Percentiles rank a stretch among this genome's conserved stretches.
Conservation (phyloP, 1,140 invertebrate genomes). For the Eriocheir sinensis region DNA sequence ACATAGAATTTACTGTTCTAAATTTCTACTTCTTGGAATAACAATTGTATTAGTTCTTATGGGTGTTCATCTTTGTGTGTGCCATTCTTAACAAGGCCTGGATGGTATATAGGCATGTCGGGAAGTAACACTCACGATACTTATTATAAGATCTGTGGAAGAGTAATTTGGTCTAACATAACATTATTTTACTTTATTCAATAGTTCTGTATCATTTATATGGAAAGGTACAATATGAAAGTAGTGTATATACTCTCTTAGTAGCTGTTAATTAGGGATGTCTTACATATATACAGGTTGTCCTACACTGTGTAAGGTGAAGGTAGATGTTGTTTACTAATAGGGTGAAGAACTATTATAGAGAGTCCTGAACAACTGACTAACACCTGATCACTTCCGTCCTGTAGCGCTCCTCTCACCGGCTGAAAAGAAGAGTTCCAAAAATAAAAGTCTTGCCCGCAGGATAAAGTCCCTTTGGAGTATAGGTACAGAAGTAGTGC, state of each 20-base stretch:
- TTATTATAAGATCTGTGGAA: too few relatives aligned
- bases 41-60: too few relatives aligned
- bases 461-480: constrained; percentile 74
- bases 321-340: neutral
- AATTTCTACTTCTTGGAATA: too few relatives aligned
- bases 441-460: constrained; percentile 74
- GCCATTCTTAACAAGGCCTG: too few relatives aligned
- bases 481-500: constrained; percentile 71
- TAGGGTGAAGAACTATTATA: constrained; percentile 29
- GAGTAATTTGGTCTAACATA: too few relatives aligned
- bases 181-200: too few relatives aligned
- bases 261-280: neutral
- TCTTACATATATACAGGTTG: neutral
- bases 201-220: neutral
- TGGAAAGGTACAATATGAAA: neutral
- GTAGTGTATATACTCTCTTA: neutral
- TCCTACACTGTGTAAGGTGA: neutral
- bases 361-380: neutral
- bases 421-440: constrained; percentile 72
- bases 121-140: too few relatives aligned
- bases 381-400: constrained; percentile 51
- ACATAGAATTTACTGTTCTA: too few relatives aligned
- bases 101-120: too few relatives aligned
- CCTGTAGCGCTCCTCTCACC: constrained; percentile 70
- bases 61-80: too few relatives aligned